These are phyloP conservation scores for Syrrhaptes paradoxus DNA, from an alignment of 2,113 vertebrate genomes.

Conservation along the genomic window DNA sequence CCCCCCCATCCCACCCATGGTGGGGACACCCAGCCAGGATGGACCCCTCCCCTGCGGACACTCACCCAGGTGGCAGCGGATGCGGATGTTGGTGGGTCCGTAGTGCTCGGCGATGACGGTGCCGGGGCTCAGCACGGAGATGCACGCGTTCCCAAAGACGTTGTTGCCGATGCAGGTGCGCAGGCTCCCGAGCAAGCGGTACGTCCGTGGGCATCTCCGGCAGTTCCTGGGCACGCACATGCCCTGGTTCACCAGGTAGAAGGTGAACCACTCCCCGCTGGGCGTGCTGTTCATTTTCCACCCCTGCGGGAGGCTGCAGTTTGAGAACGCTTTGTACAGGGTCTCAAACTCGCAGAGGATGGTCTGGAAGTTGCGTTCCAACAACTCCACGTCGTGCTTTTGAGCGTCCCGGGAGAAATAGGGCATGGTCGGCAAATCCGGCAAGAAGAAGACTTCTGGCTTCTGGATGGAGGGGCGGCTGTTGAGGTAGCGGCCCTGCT, in stretches of 20 bases:
- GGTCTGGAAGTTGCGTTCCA: constrained; percentile 93
- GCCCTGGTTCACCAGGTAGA: constrained; percentile 95
- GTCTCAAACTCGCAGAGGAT: constrained; percentile 93
- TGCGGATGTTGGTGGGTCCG: constrained; percentile 94
- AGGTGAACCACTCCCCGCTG: constrained; percentile 95
- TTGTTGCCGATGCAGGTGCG: constrained; percentile 98
- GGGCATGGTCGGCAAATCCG: constrained; percentile 88
- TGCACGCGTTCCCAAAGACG: constrained; percentile 96
- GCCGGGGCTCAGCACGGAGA: constrained; percentile 92
- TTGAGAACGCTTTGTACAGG: constrained; percentile 89
- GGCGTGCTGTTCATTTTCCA: constrained; percentile 94
- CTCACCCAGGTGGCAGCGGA: constrained; percentile 94
- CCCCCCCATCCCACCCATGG: fast-evolving
- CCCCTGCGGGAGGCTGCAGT: constrained; percentile 88
- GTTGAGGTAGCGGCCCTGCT: constrained; percentile 89
- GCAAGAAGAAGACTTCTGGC: constrained; percentile 96
- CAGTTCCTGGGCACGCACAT: constrained; percentile 91
- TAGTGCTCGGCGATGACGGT: constrained; percentile 93
- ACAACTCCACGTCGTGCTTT: constrained; percentile 94
- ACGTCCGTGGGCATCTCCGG: constrained; percentile 92
- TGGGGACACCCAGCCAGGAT: fast-evolving
- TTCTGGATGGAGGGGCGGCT: constrained; percentile 93
- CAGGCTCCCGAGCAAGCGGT: constrained; percentile 92
- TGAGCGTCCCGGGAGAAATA: constrained; percentile 96
- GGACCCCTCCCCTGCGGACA: fast-evolving